Evolutionary conservation across 2,113 vertebrate species (phyloP), one percentile per base, ranked within the genome.

Genomic region (Papio anubis): DNA sequence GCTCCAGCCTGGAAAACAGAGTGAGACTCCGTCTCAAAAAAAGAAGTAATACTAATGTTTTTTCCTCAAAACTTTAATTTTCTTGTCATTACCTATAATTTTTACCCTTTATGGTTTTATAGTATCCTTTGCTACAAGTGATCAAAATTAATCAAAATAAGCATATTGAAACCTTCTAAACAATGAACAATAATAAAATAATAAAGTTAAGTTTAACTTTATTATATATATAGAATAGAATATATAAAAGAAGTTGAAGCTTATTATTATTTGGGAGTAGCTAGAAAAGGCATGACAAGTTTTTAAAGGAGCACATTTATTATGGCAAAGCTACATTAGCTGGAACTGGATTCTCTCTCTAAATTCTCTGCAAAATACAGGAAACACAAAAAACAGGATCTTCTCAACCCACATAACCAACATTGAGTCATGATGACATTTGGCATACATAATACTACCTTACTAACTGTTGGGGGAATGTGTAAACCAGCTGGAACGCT

Each of bases 41-140:
- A 25, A 61, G 4, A 61, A 61, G 59, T 30, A 61, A 61, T 61
- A 5, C 12, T 75, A 50, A 5, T 21, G 48, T 68, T n/a, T 93
- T 90, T 59, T 80, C 40, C 43, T 95, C 59, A 76, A 43, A 82
- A 59, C 5, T 21, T 73, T 78, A 18, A 76, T 70, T 86, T 87
- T 83, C 43, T 32, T 75, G 6, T 66, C 21, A n/a, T 81, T 27
- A 38, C 14, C 32, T 76, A 27, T 48, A n/a, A 20, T 57, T 73
- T 81, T 43, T 32, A 80, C 55, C 16, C 8, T 76, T 1, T 45
- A 6, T 35, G 9, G 38, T 8, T 38, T 50, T 86, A 61, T 2
- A 52, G 0, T 43, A 68, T 75, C 14, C 10, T 83, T 88, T 85
- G 75, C 43, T 57, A 2, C 25, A 79, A 43, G 23, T 61, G 8